Base-by-base conservation (phyloP, 2,797 vertebrate species). In the Tachyglossus aculeatus region DNA sequence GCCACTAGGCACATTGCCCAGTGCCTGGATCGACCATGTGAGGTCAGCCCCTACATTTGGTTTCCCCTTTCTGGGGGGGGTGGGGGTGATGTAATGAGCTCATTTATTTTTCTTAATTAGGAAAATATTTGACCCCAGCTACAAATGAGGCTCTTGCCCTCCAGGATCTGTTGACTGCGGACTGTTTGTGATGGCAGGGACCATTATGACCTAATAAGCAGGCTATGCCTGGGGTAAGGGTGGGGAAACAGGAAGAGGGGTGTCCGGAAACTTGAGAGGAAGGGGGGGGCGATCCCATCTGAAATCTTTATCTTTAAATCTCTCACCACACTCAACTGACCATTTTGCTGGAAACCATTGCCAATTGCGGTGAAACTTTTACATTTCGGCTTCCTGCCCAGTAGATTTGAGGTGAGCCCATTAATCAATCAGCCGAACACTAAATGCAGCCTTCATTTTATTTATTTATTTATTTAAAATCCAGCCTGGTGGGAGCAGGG, bases 61-160 rank as follows among this genome's bases (percentile, higher is more conserved):
- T n/a, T 53, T 36, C 48, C 14, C n/a, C n/a, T n/a, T n/a, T n/a
- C n/a, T 29, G 47, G 19, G 9, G 38, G 52, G 34, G 18, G 22
- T 40, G 27, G 57, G 45, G 9, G 16, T 4, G 40, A 60, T 2
- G 18, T 31, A 48, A 10, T 48, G 22, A 29, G 12, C 27, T 24
- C 13, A 47, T 10, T 9, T n/a, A 4, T 34, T 36, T 14, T n/a
- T n/a, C n/a, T n/a, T n/a, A n/a, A n/a, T n/a, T n/a, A n/a, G n/a
- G n/a, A 41, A 0, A 24, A 36, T 13, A 53, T 48, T 37, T 67
- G 21, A 31, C 7, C 19, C 39, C 41, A 37, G 25, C 21, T 74
- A 64, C 59, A 67, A 52, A 71, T 76, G 31, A 16, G 54, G 70
- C 64, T 53, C 45, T 54, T 74, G 65, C 27, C 33, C 25, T 55